These are phyloP conservation scores for Eupristina koningsbergeri DNA, from an alignment of 1,140 invertebrate genomes.

Conservation along the genomic window DNA sequence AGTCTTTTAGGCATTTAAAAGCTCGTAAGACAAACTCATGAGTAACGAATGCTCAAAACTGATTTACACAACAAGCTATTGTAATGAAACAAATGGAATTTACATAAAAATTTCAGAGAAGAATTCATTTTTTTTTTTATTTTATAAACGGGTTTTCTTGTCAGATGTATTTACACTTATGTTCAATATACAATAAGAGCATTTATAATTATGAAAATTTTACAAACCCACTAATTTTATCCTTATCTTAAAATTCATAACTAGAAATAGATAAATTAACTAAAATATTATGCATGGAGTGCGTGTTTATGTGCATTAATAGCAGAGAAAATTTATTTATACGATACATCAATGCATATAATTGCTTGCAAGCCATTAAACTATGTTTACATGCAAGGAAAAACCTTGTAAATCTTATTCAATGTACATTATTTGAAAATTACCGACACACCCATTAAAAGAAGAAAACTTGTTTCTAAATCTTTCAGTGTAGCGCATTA, in stretches of 20 bases:
- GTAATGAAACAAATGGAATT: conserved; percentile 1
- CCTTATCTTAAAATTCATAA: neutral
- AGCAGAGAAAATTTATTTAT: neutral
- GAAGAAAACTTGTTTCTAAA: neutral
- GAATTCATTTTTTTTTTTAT: neutral
- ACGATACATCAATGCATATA: neutral
- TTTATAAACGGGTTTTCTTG: neutral
- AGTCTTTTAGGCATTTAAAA: neutral
- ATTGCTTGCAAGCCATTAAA: neutral
- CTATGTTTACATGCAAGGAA: neutral
- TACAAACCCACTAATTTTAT: neutral
- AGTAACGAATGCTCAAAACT: neutral
- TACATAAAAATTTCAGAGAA: neutral
- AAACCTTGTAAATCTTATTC: neutral
- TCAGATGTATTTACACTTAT: neutral
- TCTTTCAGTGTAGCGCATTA: neutral
- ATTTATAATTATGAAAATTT: neutral
- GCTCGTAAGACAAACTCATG: neutral
- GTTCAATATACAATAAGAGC: neutral
- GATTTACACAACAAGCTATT: neutral
- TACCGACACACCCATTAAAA: neutral
- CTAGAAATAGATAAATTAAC: neutral
- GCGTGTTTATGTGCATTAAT: neutral
- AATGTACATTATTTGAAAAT: neutral
- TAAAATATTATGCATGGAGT: too few species aligned